A percentile compares a stretch with the other conserved stretches of the same genome.
phyloP scores from a whole-genome alignment of 2,113 vertebrate genomes.

The Triplophysa rosa region DNA sequence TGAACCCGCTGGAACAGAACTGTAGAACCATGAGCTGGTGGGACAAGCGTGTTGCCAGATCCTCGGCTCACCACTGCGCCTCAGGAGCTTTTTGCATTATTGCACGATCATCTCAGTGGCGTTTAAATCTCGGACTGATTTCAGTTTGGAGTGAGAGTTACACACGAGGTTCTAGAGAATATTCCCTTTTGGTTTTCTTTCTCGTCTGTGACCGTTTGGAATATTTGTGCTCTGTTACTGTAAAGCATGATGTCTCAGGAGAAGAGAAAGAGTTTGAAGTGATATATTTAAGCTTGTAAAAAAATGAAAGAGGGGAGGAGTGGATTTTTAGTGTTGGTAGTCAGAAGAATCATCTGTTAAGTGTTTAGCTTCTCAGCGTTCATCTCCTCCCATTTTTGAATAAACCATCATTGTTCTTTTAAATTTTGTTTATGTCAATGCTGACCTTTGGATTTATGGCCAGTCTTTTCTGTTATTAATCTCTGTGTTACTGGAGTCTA shows the following conservation, averaged over 20 bases:
- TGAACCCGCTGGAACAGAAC: neutral
- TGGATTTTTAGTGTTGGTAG: neutral
- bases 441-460: no score
- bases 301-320: neutral
- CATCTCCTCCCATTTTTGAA: conserved; percentile 6
- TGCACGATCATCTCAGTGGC: conserved; percentile 28
- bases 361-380: neutral
- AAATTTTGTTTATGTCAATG: neutral
- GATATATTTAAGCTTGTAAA: conserved; percentile 22
- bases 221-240: conserved; percentile 20
- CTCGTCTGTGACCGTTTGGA: conserved; percentile 15
- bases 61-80: neutral
- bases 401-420: conserved; percentile 8
- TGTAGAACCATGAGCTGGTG: neutral
- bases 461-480: no score
- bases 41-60: neutral
- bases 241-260: conserved; percentile 29
- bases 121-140: conserved; percentile 9
- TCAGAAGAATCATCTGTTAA: neutral
- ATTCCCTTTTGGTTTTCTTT: neutral
- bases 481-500: conserved; percentile 72
- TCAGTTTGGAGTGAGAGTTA: conserved; percentile 26
- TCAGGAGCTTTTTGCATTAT: conserved; percentile 37
- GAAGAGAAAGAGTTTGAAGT: conserved; percentile 9
- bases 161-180: neutral